Evolutionary conservation across 1,140 invertebrate species (phyloP).

Genomic region (Acromyrmex heyeri): DNA sequence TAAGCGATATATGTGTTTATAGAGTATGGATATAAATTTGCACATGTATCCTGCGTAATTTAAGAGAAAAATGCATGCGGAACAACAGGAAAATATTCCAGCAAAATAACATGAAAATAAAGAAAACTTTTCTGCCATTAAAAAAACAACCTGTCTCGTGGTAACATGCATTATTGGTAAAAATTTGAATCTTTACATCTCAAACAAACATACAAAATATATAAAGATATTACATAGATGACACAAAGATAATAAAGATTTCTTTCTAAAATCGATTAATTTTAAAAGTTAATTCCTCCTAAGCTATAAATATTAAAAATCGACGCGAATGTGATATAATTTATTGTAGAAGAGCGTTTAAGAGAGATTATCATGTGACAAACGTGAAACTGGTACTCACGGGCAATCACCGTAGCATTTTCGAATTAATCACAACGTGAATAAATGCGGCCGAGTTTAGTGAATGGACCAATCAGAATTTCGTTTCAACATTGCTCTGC

Average conservation of each 20-base stretch:
- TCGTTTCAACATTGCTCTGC: slow-evolving; percentile 69
- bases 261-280: slow-evolving; percentile 5
- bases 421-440: slow-evolving; percentile 72
- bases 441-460: slow-evolving; percentile 56
- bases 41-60: not conserved
- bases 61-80: slow-evolving; percentile 28
- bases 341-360: not conserved
- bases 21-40: slow-evolving; percentile 10
- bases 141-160: not conserved
- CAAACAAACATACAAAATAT: not conserved
- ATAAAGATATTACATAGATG: not conserved
- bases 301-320: not conserved
- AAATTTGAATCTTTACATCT: not conserved
- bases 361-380: not conserved
- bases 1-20: not conserved
- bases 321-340: not conserved
- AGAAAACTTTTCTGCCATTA: slow-evolving; percentile 20
- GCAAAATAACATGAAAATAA: slow-evolving; percentile 13
- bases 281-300: not conserved
- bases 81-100: slow-evolving; percentile 26
- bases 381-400: not conserved
- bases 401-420: slow-evolving; percentile 38
- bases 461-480: slow-evolving; percentile 76
- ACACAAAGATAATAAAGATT: not conserved
- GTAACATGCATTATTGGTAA: not conserved